phyloP scores from a whole-genome alignment of 2,113 vertebrate species.

The Hippocampus zosterae region DNA sequence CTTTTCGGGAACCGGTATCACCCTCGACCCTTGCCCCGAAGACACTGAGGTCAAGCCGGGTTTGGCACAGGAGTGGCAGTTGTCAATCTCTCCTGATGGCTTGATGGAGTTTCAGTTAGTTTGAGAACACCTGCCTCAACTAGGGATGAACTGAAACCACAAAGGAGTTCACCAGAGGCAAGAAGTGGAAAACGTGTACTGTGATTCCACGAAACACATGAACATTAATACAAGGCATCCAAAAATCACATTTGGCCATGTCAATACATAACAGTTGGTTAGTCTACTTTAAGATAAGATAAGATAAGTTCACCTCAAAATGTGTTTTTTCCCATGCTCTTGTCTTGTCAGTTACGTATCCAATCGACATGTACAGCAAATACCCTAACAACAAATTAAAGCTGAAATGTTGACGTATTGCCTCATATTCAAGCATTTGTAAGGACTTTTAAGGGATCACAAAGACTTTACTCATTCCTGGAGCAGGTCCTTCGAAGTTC shows the following conservation, averaged over 20 bases:
- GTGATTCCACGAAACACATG: too few species aligned
- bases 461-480: too few species aligned
- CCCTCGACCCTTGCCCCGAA: neutral
- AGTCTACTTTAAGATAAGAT: too few species aligned
- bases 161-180: too few species aligned
- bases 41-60: neutral
- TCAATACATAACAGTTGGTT: too few species aligned
- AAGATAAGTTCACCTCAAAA: too few species aligned
- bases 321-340: too few species aligned
- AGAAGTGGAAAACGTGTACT: too few species aligned
- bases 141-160: neutral
- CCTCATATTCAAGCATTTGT: neutral
- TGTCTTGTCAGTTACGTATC: neutral
- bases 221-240: too few species aligned
- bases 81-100: slow-evolving; percentile 51
- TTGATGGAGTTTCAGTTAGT: slow-evolving; percentile 61
- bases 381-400: neutral
- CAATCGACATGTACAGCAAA: neutral
- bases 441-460: too few species aligned
- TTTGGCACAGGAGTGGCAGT: slow-evolving; percentile 51
- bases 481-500: too few species aligned
- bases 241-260: too few species aligned
- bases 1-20: slow-evolving; percentile 53
- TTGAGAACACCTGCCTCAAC: slow-evolving; percentile 12
- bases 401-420: neutral